Evolutionary conservation across 2,113 vertebrate species (phyloP).

Genomic region (Vicugna pacos): DNA sequence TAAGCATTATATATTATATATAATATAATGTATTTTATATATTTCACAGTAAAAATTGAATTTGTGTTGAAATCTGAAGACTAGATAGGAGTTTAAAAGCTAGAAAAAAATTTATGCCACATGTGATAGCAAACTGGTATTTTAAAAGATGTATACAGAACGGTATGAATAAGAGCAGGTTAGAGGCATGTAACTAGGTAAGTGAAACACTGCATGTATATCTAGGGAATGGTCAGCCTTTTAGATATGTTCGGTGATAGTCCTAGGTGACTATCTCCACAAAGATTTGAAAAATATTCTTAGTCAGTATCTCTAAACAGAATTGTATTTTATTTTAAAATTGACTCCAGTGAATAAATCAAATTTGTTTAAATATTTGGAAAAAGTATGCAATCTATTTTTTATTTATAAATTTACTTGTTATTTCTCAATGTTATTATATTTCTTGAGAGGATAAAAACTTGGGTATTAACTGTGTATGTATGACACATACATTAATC

Average conservation of each 20-base stretch:
- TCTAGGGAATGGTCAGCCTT: not conserved
- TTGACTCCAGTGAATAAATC: not conserved
- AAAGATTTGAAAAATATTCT: not conserved
- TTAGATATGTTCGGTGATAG: not conserved
- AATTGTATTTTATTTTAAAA: not conserved
- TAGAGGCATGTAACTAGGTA: not conserved
- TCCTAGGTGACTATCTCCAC: not conserved
- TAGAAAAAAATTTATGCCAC: not conserved
- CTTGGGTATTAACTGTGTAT: not conserved
- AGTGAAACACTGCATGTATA: not conserved
- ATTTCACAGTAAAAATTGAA: not conserved
- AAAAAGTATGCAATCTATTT: not conserved
- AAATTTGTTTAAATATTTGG: not conserved
- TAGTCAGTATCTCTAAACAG: not conserved
- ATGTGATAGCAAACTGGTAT: not conserved
- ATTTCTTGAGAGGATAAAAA: not conserved
- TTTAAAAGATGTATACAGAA: not conserved
- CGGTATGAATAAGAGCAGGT: not conserved
- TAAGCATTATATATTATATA: not conserved
- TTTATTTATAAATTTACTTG: not conserved
- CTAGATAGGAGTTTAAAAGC: not conserved
- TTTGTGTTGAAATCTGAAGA: not conserved
- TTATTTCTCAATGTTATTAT: not conserved
- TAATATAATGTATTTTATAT: not conserved
- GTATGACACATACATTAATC: not conserved